Evolutionary conservation across 2,113 vertebrate species (phyloP).

Genomic region (Antechinus flavipes): DNA sequence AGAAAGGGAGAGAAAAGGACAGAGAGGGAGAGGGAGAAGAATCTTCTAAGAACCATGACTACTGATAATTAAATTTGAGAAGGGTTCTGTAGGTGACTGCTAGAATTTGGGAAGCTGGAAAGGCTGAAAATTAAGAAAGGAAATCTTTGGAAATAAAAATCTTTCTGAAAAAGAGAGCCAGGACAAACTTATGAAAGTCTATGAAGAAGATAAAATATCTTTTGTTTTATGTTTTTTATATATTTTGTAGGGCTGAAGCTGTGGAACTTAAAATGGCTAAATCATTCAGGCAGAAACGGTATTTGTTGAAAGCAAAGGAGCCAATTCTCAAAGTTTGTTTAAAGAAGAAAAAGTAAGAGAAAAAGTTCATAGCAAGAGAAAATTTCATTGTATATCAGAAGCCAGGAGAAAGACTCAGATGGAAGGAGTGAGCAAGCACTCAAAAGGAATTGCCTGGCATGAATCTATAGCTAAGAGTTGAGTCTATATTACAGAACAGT

Average conservation of each 20-base stretch:
- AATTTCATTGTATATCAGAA: not conserved
- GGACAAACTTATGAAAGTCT: not conserved
- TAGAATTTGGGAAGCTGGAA: not conserved
- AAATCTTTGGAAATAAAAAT: not conserved
- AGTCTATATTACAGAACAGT: not conserved
- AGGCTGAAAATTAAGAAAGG: not conserved
- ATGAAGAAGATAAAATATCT: not conserved
- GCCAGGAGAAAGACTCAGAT: not conserved
- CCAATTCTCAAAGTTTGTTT: no score
- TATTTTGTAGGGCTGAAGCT: no score
- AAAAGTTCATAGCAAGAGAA: not conserved
- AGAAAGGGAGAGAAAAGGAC: not conserved
- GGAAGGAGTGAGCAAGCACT: not conserved
- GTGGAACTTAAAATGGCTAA: no score
- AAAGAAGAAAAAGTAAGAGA: no score
- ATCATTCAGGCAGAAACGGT: no score
- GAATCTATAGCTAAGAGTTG: not conserved
- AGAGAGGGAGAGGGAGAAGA: not conserved
- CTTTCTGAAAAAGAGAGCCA: not conserved
- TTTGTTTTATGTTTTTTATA: no score
- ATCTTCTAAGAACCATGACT: not conserved
- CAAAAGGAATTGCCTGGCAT: not conserved
- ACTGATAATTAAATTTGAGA: not conserved
- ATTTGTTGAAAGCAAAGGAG: no score
- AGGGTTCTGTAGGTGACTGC: not conserved